phyloP scores from a whole-genome alignment of 2,113 vertebrate species.

The Dryoscopus gambensis region DNA sequence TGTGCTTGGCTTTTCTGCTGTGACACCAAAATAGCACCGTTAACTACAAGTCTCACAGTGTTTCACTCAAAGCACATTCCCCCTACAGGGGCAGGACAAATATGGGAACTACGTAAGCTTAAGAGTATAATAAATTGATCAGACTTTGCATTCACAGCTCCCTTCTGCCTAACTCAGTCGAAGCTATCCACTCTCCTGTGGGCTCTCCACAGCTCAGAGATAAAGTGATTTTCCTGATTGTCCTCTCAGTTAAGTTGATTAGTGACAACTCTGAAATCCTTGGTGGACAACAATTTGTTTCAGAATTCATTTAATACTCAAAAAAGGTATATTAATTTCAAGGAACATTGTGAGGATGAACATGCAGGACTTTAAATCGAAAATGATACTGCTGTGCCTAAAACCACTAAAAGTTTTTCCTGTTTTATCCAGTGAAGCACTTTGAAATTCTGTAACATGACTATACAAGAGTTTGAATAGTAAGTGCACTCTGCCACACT shows the following conservation, averaged over 20 bases:
- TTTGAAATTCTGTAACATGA: neutral
- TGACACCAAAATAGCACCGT: neutral
- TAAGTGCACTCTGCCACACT: neutral
- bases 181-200: neutral
- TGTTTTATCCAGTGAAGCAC: neutral
- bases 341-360: neutral
- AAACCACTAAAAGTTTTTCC: neutral
- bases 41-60: neutral
- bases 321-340: neutral
- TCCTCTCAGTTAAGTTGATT: neutral
- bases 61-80: neutral
- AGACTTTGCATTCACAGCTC: neutral
- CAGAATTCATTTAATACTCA: neutral
- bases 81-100: neutral
- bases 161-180: neutral
- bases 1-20: neutral
- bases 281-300: neutral
- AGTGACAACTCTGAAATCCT: neutral
- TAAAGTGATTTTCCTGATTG: neutral
- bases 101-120: neutral
- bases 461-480: neutral
- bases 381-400: neutral
- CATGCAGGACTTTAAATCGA: neutral
- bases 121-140: neutral
- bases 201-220: neutral